Base-by-base conservation (phyloP, 2,888 invertebrate species). In the Zygogramma bicolorata region DNA sequence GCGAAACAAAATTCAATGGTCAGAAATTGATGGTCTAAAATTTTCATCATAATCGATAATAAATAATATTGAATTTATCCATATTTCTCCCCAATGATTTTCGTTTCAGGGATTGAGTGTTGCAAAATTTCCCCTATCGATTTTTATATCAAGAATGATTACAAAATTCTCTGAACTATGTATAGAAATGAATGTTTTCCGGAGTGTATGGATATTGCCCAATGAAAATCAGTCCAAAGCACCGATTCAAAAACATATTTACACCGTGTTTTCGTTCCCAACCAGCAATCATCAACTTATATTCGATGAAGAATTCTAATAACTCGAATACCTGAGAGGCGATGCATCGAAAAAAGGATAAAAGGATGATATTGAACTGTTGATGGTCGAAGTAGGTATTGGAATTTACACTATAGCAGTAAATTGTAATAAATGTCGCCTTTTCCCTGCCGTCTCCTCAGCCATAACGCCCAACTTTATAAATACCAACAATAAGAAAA, bases 371-470 rank as follows among this genome's bases (percentile, higher is more conserved):
- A 80, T 80, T 76, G 80, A 80, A 78, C 76, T 78, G 79, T 78
- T 79, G 78, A 78, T 72, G 73, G 70, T 78, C 76, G 67, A 80
- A 79, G 75, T 75, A 75, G 79, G 76, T 81, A 81, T 81, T 77
- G 81, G 81, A 80, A 81, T 81, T 79, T 77, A 79, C 77, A 74
- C 70, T 77, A 75, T 77, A 73, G 80, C 73, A 79, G 81, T 85
- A 85, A 84, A 85, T 84, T 82, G 83, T 77, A 81, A 85, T 85
- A 85, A 85, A 77, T 80, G 85, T 85, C 84, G 76, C 69, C 76
- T 79, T 74, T 70, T 79, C 79, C 77, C 78, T 75, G 69, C 63
- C 81, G 78, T 79, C 75, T 75, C 71, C 75, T 29, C n/a, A 75
- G 38, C 78, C 82, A 82, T 81, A 81, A 81, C 81, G 76, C 77